Percentiles rank a stretch among this genome's conserved stretches.
Evolutionary conservation across 2,797 vertebrate species (phyloP).

Genomic region (Dendrocincla tyrannina): DNA sequence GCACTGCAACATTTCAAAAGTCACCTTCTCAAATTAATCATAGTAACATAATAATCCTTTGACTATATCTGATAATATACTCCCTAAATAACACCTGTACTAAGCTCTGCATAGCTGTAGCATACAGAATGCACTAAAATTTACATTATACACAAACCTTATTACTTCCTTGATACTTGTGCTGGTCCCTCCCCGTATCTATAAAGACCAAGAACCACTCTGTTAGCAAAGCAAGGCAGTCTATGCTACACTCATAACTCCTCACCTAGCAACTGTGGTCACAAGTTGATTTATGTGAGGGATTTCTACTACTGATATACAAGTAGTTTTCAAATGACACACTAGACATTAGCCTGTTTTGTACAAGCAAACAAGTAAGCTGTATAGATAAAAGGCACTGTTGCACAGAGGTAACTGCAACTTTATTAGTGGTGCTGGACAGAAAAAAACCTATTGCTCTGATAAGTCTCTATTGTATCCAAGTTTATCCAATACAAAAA

Average conservation of each 20-base stretch:
- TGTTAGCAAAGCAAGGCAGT: background rate
- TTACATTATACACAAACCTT: background rate
- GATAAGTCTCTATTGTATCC: background rate
- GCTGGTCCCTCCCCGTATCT: background rate
- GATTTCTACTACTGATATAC: background rate
- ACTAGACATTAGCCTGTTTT: background rate
- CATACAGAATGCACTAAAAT: background rate
- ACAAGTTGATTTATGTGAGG: background rate
- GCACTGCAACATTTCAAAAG: conserved; percentile 49
- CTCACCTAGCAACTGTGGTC: accelerated
- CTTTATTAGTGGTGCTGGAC: background rate
- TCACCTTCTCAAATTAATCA: background rate
- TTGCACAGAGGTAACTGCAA: background rate
- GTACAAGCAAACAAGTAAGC: background rate
- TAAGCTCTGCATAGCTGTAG: background rate
- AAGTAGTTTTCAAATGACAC: background rate
- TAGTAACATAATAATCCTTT: background rate
- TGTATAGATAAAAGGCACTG: background rate
- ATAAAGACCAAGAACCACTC: background rate
- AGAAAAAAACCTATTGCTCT: background rate
- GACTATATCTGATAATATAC: background rate
- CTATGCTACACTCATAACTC: background rate
- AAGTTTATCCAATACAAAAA: background rate
- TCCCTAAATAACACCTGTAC: background rate
- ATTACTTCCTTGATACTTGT: background rate